Percentiles rank a stretch among this genome's conserved stretches.
phyloP scores from a whole-genome alignment of 2,797 vertebrate genomes.

The Phrynocephalus guinanensis region DNA sequence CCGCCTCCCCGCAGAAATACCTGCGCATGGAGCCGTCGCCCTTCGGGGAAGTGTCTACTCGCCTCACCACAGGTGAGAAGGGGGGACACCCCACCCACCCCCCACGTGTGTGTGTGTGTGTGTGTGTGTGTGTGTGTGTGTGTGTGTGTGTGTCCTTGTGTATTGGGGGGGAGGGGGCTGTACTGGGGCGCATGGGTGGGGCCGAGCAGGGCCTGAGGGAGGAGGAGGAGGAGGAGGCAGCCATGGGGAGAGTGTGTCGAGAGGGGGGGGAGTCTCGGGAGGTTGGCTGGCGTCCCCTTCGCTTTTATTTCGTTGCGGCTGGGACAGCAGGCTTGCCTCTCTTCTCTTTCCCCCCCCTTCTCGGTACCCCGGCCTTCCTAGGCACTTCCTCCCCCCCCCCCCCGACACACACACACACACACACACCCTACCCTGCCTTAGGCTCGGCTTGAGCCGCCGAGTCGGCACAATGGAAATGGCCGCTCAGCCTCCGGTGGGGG shows the following conservation, averaged over 20 bases:
- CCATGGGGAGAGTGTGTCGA: neutral
- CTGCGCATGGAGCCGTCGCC: constrained; percentile 93
- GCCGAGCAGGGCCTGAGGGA: neutral
- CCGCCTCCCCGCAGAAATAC: constrained; percentile 91
- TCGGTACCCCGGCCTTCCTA: too few species aligned
- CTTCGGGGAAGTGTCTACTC: constrained; percentile 91
- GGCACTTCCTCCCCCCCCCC: neutral
- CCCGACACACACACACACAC: neutral
- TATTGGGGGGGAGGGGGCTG: neutral
- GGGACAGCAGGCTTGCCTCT: too few species aligned
- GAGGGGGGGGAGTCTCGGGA: too few species aligned
- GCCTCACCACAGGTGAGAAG: constrained; percentile 87
- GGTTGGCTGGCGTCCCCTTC: neutral
- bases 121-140: too few species aligned
- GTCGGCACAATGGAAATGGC: constrained; percentile 73
- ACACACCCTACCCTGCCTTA: neutral
- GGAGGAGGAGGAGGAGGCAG: too few species aligned
- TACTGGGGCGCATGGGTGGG: neutral
- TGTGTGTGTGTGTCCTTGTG: too few species aligned
- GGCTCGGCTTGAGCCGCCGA: constrained; percentile 14
- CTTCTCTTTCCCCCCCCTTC: too few species aligned
- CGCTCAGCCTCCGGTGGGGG: constrained; percentile 51
- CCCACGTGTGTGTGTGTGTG: too few species aligned
- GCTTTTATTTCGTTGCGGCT: too few species aligned
- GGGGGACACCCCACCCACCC: neutral